A percentile compares a stretch with the other conserved stretches of the same genome.
Conservation (phyloP, 2,888 invertebrate species). For the Limnephilus auricula region DNA sequence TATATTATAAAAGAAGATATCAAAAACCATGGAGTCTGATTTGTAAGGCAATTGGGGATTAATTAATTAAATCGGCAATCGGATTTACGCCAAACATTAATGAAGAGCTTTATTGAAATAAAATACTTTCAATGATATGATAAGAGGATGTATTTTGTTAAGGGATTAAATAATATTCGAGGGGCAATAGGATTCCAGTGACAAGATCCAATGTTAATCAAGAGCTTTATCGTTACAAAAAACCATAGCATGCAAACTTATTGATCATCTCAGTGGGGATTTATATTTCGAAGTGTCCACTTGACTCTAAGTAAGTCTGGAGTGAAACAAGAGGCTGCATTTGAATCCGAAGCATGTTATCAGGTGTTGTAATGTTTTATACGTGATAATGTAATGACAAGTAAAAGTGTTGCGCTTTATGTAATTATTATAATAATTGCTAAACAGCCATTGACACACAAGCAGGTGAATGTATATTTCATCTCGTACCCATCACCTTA, state of each 20-base stretch:
- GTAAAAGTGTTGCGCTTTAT: background rate
- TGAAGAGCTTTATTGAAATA: background rate
- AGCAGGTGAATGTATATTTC: background rate
- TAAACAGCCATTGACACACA: background rate
- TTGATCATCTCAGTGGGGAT: background rate
- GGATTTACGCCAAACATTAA: background rate
- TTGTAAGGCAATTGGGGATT: background rate
- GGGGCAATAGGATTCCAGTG: background rate
- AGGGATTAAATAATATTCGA: background rate
- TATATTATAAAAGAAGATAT: conserved; percentile 5
- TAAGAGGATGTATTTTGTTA: no score
- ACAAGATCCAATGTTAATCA: background rate
- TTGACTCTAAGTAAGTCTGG: background rate
- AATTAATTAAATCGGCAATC: background rate
- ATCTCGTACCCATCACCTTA: background rate
- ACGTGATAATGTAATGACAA: background rate
- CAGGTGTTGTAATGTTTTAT: background rate
- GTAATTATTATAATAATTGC: no score
- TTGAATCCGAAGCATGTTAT: background rate
- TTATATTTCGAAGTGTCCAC: background rate
- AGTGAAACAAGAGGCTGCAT: background rate
- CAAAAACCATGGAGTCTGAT: background rate
- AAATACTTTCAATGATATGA: background rate
- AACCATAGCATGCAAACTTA: no score
- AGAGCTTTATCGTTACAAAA: background rate